phyloP scores from a whole-genome alignment of 2,113 vertebrate genomes.

The Hydropotes inermis region DNA sequence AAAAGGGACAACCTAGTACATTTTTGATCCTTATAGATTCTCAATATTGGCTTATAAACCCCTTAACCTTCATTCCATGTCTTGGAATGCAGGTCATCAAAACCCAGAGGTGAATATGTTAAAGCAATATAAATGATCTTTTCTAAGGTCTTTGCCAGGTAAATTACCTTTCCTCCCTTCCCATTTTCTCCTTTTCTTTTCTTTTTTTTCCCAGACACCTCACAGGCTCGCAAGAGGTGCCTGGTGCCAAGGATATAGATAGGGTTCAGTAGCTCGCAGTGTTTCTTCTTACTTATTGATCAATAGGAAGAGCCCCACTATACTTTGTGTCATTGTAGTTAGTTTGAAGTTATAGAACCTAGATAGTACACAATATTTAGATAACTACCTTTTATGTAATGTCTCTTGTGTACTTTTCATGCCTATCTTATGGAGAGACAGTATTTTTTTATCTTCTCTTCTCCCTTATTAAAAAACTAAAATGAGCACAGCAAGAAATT shows the following conservation, averaged over 20 bases:
- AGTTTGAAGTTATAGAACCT: constrained; percentile 9
- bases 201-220: background rate
- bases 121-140: background rate
- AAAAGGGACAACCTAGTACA: background rate
- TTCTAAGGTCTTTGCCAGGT: background rate
- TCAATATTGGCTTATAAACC: background rate
- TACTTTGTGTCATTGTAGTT: background rate
- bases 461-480: background rate
- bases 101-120: background rate
- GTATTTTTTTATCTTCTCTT: background rate
- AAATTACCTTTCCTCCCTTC: background rate
- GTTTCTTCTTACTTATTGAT: background rate
- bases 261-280: background rate
- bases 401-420: background rate
- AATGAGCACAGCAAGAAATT: background rate
- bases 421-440: background rate
- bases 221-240: background rate
- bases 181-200: background rate
- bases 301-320: background rate
- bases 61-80: background rate
- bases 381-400: background rate
- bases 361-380: background rate
- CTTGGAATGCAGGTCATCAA: background rate
- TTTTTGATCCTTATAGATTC: background rate
- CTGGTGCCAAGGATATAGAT: background rate